Conservation (phyloP, 2,113 vertebrate species). For the Tenrec ecaudatus region DNA sequence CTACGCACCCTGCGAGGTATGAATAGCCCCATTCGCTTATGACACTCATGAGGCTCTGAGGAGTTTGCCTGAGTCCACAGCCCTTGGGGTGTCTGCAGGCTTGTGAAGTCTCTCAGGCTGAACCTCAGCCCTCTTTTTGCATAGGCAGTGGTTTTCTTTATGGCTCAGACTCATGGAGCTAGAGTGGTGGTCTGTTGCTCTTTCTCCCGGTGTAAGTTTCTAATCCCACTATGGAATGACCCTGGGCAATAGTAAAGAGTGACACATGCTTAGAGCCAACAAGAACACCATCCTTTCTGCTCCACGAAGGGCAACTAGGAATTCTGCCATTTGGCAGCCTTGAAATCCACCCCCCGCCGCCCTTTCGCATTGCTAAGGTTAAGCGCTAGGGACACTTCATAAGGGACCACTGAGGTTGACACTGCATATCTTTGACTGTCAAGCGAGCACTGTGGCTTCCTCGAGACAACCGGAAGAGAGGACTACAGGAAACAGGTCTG, state of each 20-base stretch:
- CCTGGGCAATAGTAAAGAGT: conserved; percentile 11
- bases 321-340: background rate
- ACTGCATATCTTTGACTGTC: background rate
- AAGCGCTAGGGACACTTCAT: conserved; percentile 9
- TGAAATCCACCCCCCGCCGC: background rate
- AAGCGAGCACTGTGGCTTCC: background rate
- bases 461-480: background rate
- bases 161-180: background rate
- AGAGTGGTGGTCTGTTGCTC: conserved; percentile 18
- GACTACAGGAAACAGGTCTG: background rate
- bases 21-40: background rate
- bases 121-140: background rate
- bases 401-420: background rate
- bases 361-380: background rate
- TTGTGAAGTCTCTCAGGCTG: background rate
- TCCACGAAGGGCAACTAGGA: background rate
- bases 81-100: background rate
- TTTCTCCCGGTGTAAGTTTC: conserved; percentile 40
- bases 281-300: conserved; percentile 19
- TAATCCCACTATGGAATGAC: conserved; percentile 11
- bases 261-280: background rate
- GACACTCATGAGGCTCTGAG: background rate
- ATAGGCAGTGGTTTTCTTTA: background rate
- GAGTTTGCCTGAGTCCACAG: background rate
- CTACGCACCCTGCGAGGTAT: background rate